Base-by-base conservation (phyloP, 1,140 invertebrate species). In the Argopecten irradians region DNA sequence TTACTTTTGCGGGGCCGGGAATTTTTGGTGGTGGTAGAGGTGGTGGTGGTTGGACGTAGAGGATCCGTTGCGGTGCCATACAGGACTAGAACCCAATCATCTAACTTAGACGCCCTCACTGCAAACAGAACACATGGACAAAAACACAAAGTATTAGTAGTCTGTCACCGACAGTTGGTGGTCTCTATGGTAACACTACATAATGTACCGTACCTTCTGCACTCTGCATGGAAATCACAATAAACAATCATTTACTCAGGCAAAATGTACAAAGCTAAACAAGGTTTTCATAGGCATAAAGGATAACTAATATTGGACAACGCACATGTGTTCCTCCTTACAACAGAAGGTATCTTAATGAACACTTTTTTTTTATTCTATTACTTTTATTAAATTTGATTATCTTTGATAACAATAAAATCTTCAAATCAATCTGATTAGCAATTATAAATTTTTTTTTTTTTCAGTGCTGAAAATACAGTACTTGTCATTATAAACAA, bases 41-140 rank as follows among this genome's bases (percentile, higher is more conserved):
- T 89, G 55, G 90, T 91, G 55, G 90, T 91, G 39, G 89, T 84
- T 34, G 83, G 85, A 34, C 93, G 90, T 87, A 92, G 91, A 34
- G 94, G 94, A 85, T 93, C 90, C n/a, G 88, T 91, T 87, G 93
- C 93, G 11, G 95, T 95, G 85, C 95, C 95, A 91, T 94, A 94
- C 83, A 95, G 89, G 11, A 95, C 94, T 41, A 95, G 93, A 22
- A 93, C 91, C 94, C 94, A 95, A 88, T 94, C 93, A 71, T 93
- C 92, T 85, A 95, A 91, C 83, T 90, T 92, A 90, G 91, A 93
- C 86, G 89, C 89, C 34, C 91, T 92, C 90, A 92, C 95, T 95
- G 93, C 85, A 94, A 95, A 88, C 88, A 93, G 92, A 91, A 89
- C 86, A 91, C 83, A 90, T 90, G 91, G 85, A 43, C 43, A 88